These are phyloP conservation scores for Papilio polytes DNA, from an alignment of 1,140 invertebrate species.

Conservation along the genomic window DNA sequence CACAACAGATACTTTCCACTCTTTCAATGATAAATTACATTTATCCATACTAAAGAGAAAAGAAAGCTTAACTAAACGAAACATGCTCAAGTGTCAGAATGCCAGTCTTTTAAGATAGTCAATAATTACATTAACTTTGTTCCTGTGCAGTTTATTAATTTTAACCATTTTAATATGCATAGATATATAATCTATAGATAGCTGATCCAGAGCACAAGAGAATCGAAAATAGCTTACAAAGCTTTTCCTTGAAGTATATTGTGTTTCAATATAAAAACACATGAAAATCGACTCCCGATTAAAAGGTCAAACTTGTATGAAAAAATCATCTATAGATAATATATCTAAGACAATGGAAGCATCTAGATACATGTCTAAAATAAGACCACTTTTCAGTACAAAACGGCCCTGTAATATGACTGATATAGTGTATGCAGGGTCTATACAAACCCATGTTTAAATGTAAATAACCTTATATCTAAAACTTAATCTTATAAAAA, in stretches of 20 bases:
- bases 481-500: neutral
- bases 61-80: slow-evolving; percentile 7
- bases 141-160: neutral
- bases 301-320: no score
- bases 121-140: slow-evolving; percentile 4
- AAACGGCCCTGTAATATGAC: neutral
- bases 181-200: neutral
- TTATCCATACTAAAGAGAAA: slow-evolving; percentile 31
- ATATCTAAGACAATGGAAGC: no score
- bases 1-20: slow-evolving; percentile 20
- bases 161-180: neutral
- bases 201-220: no score
- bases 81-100: slow-evolving; percentile 23
- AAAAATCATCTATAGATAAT: no score
- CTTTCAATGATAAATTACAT: slow-evolving; percentile 28
- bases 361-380: no score
- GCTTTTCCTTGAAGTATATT: no score
- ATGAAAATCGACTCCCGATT: no score
- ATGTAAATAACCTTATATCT: neutral
- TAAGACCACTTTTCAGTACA: no score
- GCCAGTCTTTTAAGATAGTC: slow-evolving; percentile 29
- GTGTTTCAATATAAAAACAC: no score
- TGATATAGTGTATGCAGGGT: slow-evolving; percentile 16
- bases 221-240: no score
- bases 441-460: slow-evolving; percentile 7